Conservation (phyloP, 2,113 vertebrate genomes). For the Grus americana region DNA sequence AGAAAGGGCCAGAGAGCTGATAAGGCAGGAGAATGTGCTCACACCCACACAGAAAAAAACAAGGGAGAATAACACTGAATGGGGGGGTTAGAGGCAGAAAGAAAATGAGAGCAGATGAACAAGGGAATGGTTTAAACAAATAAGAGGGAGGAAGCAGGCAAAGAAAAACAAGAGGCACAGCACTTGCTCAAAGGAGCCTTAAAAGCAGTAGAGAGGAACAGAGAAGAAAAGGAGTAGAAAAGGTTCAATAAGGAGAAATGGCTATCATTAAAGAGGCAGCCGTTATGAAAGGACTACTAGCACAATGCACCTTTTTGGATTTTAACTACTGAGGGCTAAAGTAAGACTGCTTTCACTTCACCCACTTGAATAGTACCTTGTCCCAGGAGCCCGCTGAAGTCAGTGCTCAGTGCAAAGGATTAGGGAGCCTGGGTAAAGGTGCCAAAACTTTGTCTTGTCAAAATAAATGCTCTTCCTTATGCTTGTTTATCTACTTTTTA, state of each 20-base stretch:
- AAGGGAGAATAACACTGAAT: neutral
- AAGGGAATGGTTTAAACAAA: conserved; percentile 33
- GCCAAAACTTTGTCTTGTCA: neutral
- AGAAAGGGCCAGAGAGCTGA: conserved; percentile 31
- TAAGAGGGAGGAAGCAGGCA: conserved; percentile 34
- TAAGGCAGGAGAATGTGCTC: conserved; percentile 30
- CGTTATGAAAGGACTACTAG: conserved; percentile 22
- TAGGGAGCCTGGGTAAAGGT: neutral
- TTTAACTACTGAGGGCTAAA: conserved; percentile 37
- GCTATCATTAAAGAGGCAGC: conserved; percentile 26
- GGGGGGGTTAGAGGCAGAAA: neutral
- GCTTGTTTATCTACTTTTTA: conserved; percentile 6
- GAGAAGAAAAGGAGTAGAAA: conserved; percentile 49
- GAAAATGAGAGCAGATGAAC: conserved; percentile 11
- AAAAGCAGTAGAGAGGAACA: conserved; percentile 20
- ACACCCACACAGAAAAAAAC: conserved; percentile 28
- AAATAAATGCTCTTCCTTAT: conserved; percentile 11
- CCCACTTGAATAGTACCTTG: conserved; percentile 23
- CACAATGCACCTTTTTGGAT: conserved; percentile 41
- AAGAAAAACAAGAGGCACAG: conserved; percentile 38
- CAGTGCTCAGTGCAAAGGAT: neutral
- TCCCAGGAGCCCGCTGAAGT: neutral
- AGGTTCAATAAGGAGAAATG: conserved; percentile 31
- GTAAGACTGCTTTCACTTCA: neutral
- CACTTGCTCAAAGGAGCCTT: neutral